These are phyloP conservation scores for Tiliqua scincoides DNA, from an alignment of 2,113 vertebrate genomes.

Conservation along the genomic window DNA sequence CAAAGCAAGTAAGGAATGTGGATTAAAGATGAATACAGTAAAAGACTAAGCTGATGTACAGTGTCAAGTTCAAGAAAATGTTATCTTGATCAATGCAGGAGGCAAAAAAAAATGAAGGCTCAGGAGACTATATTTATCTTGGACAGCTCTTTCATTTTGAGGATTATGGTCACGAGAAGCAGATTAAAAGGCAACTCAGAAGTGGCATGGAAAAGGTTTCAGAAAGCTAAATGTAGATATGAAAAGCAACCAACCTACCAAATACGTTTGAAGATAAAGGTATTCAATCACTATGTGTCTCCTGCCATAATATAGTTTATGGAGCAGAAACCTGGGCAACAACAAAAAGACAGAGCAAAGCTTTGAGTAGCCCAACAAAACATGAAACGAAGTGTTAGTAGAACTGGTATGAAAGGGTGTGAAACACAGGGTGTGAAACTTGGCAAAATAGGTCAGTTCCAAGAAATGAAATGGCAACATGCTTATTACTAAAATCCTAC, in stretches of 20 bases:
- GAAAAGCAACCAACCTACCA: slow-evolving; percentile 49
- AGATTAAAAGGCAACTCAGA: slow-evolving; percentile 41
- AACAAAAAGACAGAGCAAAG: slow-evolving; percentile 41
- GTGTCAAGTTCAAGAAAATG: slow-evolving; percentile 47
- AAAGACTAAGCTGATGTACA: slow-evolving; percentile 42
- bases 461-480: slow-evolving; percentile 5
- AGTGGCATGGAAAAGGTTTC: slow-evolving; percentile 45
- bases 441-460: background rate
- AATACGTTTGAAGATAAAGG: slow-evolving; percentile 29
- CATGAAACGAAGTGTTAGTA: background rate
- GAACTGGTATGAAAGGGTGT: background rate
- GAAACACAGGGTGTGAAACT: background rate
- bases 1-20: slow-evolving; percentile 48
- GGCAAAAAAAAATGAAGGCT: slow-evolving; percentile 36
- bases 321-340: slow-evolving; percentile 44
- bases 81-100: slow-evolving; percentile 26
- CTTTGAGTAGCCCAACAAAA: background rate
- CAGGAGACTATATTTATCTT: slow-evolving; percentile 54
- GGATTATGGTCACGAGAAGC: slow-evolving; percentile 34
- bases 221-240: slow-evolving; percentile 32
- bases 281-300: slow-evolving; percentile 1
- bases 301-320: slow-evolving; percentile 34
- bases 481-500: background rate
- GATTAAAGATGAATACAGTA: slow-evolving; percentile 53
- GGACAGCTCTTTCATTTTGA: slow-evolving; percentile 50